Evolutionary conservation across 2,888 invertebrate genomes (phyloP).

Genomic region (Therioaphis trifolii): DNA sequence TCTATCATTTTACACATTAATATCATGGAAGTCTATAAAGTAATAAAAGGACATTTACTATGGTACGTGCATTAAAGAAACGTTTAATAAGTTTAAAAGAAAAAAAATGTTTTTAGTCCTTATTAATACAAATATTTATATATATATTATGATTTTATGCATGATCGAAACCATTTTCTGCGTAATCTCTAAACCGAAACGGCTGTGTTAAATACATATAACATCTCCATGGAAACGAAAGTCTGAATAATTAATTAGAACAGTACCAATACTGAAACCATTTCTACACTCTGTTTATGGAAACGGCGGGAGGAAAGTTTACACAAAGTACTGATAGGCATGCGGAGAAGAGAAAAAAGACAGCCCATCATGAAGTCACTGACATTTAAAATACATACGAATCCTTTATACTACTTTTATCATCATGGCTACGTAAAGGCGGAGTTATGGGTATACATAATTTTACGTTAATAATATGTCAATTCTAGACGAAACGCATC

Average conservation of each 20-base stretch:
- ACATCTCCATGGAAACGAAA: constrained; percentile 47
- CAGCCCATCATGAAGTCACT: neutral
- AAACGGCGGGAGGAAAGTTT: neutral
- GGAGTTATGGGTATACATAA: too few relatives aligned
- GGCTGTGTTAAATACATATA: neutral
- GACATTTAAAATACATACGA: too few relatives aligned
- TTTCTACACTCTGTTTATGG: constrained; percentile 19
- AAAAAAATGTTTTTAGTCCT: too few relatives aligned
- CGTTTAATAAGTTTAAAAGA: neutral
- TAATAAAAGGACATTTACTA: too few relatives aligned
- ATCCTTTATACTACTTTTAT: too few relatives aligned
- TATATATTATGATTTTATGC: neutral
- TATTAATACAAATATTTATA: too few relatives aligned
- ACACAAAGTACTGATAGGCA: neutral
- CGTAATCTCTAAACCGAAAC: constrained; percentile 22
- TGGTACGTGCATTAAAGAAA: neutral
- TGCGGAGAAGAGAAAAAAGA: neutral
- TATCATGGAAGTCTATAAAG: too few relatives aligned
- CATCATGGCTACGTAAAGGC: too few relatives aligned
- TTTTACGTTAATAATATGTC: too few relatives aligned
- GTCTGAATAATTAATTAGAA: constrained; percentile 57
- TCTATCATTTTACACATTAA: too few relatives aligned
- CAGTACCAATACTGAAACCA: neutral
- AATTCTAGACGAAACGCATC: too few relatives aligned
- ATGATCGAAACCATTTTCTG: constrained; percentile 4